phyloP scores from a whole-genome alignment of 2,113 vertebrate species.

The Eclectus roratus region DNA sequence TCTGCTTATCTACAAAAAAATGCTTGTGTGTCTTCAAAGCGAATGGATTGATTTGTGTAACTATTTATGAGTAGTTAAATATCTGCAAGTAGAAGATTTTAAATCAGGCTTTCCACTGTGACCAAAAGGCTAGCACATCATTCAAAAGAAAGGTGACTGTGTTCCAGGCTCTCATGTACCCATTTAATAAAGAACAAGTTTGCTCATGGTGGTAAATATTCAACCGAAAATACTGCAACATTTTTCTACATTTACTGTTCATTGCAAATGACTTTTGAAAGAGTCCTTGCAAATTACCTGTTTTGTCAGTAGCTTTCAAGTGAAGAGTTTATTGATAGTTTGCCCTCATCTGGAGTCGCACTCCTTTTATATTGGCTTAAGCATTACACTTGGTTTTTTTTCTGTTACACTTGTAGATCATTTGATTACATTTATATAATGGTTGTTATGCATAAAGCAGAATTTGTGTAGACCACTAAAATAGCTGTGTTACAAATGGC shows the following conservation, averaged over 20 bases:
- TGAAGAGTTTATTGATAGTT: neutral
- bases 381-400: neutral
- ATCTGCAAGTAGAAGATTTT: neutral
- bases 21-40: neutral
- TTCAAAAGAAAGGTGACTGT: neutral
- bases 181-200: neutral
- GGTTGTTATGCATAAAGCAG: neutral
- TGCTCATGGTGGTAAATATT: neutral
- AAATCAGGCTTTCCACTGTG: neutral
- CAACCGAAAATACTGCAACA: neutral
- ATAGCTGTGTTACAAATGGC: neutral
- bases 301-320: neutral
- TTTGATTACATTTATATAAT: neutral
- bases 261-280: neutral
- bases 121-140: neutral
- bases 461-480: neutral
- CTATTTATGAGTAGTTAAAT: neutral
- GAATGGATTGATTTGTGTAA: neutral
- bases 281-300: neutral
- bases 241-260: neutral
- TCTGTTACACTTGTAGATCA: neutral
- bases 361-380: neutral
- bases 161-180: neutral
- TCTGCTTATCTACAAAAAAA: neutral
- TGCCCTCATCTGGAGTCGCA: neutral